Evolutionary conservation across 2,113 vertebrate genomes (phyloP), one percentile per base, ranked within the genome.

Genomic region (Sinocyclocheilus anshuiensis): DNA sequence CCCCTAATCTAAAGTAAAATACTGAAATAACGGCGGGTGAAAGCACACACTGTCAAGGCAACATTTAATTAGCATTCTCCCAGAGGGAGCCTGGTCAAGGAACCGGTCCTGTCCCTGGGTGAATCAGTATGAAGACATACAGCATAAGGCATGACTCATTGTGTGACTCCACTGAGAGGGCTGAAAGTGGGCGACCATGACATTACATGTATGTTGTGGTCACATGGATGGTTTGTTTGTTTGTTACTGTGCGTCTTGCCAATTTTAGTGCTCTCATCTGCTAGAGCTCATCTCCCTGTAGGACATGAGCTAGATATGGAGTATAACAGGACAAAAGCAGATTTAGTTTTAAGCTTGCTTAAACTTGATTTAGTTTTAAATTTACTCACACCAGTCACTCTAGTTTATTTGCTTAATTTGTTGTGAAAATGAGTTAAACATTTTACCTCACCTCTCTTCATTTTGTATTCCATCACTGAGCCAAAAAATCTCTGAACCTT

Each of bases 181-280:
- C 63, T 78, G 67, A 75, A 84, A 84, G 85, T 72, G 36, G 88
- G 83, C 26, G 24, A 59, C 36, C 42, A 13, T 84, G 20, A 74
- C 29, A 20, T 20, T 29, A 20, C 74, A 8, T n/a, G 18, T 33
- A 24, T 55, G 8, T 16, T 65, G 22, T 13, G 4, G 61, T 71
- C 72, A 83, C 61, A 39, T 79, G 61, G 61, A 15, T 83, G 48
- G 69, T 81, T 86, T 63, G 85, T 42, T 42, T 36, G 20, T 42
- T 42, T 36, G 20, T 57, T 61, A 4, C 55, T 55, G 42, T 42
- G 36, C 12, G 22, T 67, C 18, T 75, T 74, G 53, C 55, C 10
- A 24, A 20, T 39, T 55, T n/a, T 6, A 55, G 76, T 9, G 29
- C 12, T 55, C 3, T 22, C 59, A n/a, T 39, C n/a, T 24, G 9